Evolutionary conservation across 2,797 vertebrate genomes (phyloP), one percentile per base, ranked within the genome.

Genomic region (Notoglanidium macrostoma): DNA sequence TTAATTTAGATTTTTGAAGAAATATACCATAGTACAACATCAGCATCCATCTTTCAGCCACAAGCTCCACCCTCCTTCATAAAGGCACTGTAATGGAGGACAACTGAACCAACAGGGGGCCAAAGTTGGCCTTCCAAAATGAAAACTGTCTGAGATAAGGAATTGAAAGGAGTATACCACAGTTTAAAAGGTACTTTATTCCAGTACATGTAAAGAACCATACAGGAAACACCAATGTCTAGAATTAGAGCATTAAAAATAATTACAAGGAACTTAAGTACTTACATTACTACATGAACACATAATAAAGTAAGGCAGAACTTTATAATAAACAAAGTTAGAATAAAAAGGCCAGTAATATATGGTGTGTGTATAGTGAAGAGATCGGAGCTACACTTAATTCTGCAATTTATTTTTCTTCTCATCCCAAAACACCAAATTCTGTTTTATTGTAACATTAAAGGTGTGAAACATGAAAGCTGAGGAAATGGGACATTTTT

Each of bases 151-250:
- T 65, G 15, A 49, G 79, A 65, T 65, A 82, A 82, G n/a, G 59
- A 59, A 67, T 23, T 51, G 44, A 67, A 82, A 5, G 3, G 1
- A 15, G 44, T 55, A 78, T 29, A 51, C 19, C 17, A 67, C 26
- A 68, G 81, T 54, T 68, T 83, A 54, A 83, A 68, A 70, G 5
- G 19, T 68, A 32, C 19, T 83, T 83, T 54, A 83, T 83, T 81
- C 35, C 23, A 65, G 7, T 46, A 49, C 44, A 67, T 83, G 10
- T 21, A 68, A 49, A 83, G 21, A 83, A 32, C 14, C 63, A 68
- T 51, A 51, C 15, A 83, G 23, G 8, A 67, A 68, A 67, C 80
- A 49, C 15, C n/a, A 51, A 65, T 65, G 49, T 46, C 26, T 65
- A 82, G 15, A 82, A 67, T 46, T 19, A 46, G 7, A 81, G 65